Evolutionary conservation across 2,797 vertebrate species (phyloP), one percentile per base, ranked within the genome.

Genomic region (Toxotes lorentzi): DNA sequence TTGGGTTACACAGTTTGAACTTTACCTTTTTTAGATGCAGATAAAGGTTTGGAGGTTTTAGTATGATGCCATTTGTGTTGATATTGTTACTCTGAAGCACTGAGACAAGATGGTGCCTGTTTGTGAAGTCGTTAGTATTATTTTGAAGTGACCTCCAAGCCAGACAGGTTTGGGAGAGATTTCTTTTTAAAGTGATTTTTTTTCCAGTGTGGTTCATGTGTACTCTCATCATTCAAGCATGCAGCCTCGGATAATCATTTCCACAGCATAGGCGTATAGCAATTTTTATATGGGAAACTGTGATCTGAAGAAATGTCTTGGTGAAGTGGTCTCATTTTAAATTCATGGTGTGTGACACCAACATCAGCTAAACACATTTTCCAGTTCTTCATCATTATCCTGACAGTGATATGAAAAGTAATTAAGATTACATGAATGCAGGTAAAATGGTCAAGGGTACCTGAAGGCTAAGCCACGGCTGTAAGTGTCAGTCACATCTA

Each of bases 31-130:
- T 59, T 32, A 34, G 59, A 35, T 43, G n/a, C 21, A 48, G 43
- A 54, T 32, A 21, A 50, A 38, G n/a, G 23, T 73, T 67, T 59
- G 30, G 11, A 73, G 41, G 24, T 54, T 78, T 71, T 70, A 38
- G 21, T 62, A 5, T 79, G 3, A 47, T 59, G 68, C 34, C 23
- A 4, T 82, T 82, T 83, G 63, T 72, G 63, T 76, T 67, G 24
- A 34, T 84, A 32, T 76, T 61, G 77, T 81, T 79, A 70, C 57
- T 77, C 76, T 74, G 24, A 88, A 73, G 84, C 83, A 86, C 58
- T 81, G 67, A 70, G 38, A 54, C 62, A 56, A 72, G 30, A 72
- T 56, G 21, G 4, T 45, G 60, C 66, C 59, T 53, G 13, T 69
- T 85, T 65, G 38, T 79, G 19, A 70, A 73, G 72, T 70, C 38